Base-by-base conservation (phyloP, 2,113 vertebrate genomes). In the Prionailurus bengalensis region DNA sequence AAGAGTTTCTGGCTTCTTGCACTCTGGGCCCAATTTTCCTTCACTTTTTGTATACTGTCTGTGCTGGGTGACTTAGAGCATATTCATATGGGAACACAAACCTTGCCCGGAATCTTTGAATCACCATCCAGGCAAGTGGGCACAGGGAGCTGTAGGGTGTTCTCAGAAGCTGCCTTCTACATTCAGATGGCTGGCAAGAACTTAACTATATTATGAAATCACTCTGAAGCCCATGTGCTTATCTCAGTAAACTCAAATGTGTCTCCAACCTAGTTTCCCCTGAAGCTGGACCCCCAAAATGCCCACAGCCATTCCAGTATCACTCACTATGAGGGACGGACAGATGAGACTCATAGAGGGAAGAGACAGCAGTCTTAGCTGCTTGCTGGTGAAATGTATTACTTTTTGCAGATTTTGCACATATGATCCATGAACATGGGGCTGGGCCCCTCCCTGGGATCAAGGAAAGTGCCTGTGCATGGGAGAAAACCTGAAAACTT, bases 381-480 rank as follows among this genome's bases (percentile, higher is more conserved):
- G 68, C 78, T 45, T 65, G n/a, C n/a, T 5, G 7, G n/a, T 53
- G 63, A 65, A 83, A 68, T 25, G 19, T 8, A 8, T 14, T 27
- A 2, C 68, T 55, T 87, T 87, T 55, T 78, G 70, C 33, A 42
- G 71, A 33, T 63, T 68, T 93, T 68, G 51, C 17, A 21, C n/a
- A n/a, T 10, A 0, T 36, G 74, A 39, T 29, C 1, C 0, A 25
- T 25, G 39, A 29, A 31, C 33, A 3, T 19, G 14, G 33, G 16
- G 7, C 23, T 21, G 4, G 21, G 27, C 1, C 36, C 8, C 27
- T 48, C 7, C 21, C 81, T 12, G n/a, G 29, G 31, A 33, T n/a
- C 5, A 12, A 33, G 27, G 29, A 42, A 90, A 25, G 17, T 48
- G 55, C 2, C 71, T 31, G 11, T 15, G 5, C 6, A 2, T 0